Evolutionary conservation across 2,113 vertebrate species (phyloP).

Genomic region (Megaptera novaeangliae): DNA sequence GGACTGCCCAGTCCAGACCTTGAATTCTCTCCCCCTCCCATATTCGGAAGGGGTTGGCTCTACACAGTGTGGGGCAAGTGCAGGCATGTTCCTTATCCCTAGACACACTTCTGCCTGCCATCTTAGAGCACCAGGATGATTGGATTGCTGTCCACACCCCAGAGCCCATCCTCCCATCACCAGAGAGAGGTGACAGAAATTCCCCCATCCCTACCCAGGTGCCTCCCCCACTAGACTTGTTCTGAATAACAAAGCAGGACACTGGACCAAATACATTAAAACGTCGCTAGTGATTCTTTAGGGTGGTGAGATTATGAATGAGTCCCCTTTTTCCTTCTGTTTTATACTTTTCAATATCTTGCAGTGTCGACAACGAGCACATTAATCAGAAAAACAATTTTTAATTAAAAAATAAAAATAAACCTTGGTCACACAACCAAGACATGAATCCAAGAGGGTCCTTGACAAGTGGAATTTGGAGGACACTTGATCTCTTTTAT

Average conservation of each 20-base stretch:
- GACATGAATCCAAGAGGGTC: background rate
- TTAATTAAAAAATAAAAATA: slow-evolving; percentile 35
- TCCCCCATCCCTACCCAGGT: no score
- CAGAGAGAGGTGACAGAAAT: background rate
- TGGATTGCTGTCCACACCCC: background rate
- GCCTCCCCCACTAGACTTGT: background rate
- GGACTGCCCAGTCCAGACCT: background rate
- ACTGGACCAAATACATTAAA: background rate
- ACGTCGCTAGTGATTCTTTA: background rate
- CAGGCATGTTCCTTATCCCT: background rate
- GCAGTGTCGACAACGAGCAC: background rate
- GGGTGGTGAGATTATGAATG: background rate
- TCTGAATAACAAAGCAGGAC: background rate
- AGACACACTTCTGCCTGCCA: background rate
- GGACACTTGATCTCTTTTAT: background rate
- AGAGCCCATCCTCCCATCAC: background rate
- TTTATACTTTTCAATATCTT: background rate
- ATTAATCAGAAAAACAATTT: background rate
- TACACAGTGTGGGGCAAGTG: background rate
- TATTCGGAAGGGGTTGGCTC: fast-evolving
- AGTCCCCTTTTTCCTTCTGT: background rate
- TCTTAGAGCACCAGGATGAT: background rate
- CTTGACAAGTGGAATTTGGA: background rate
- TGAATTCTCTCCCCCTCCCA: background rate
- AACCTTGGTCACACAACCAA: background rate